Conservation (phyloP, 2,113 vertebrate genomes). For the Cygnus atratus region DNA sequence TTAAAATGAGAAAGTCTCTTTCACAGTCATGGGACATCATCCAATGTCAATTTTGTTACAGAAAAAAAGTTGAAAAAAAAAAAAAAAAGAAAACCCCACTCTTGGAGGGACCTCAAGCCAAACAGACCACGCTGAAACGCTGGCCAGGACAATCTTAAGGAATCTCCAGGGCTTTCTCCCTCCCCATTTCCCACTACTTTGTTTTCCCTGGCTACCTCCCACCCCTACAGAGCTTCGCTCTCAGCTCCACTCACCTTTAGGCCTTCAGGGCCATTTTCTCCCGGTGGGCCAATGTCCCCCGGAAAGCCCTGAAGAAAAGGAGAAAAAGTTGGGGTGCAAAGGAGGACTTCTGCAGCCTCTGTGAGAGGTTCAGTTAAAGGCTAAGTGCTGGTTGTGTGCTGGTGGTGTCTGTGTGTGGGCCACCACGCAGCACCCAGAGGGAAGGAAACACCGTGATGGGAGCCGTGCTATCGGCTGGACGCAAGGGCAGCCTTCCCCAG, state of each 20-base stretch:
- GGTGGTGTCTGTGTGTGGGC: not conserved
- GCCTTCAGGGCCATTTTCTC: conserved; percentile 94
- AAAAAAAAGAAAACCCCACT: not conserved
- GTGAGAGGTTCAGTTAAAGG: not conserved
- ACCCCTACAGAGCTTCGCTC: not conserved
- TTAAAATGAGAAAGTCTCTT: conserved; percentile 51
- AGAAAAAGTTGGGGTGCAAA: not conserved
- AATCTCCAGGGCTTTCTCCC: conserved; percentile 47
- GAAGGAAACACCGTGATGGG: not conserved
- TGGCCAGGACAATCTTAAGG: conserved; percentile 58
- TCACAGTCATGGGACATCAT: conserved; percentile 54
- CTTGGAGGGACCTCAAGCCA: conserved; percentile 70
- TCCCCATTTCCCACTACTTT: not conserved
- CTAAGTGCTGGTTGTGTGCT: not conserved
- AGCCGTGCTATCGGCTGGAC: not conserved
- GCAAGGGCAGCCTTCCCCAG: not conserved
- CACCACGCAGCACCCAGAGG: rapidly evolving
- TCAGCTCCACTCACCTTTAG: conserved; percentile 84
- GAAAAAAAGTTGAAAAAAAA: conserved; percentile 12
- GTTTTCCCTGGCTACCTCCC: conserved; percentile 45
- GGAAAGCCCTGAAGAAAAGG: conserved; percentile 88
- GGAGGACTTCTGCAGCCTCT: not conserved
- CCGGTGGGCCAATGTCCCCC: conserved; percentile 95
- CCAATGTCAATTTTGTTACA: conserved; percentile 72
- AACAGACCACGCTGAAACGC: conserved; percentile 50